Evolutionary conservation across 1,140 invertebrate genomes (phyloP).

Genomic region (Ephestia elutella): DNA sequence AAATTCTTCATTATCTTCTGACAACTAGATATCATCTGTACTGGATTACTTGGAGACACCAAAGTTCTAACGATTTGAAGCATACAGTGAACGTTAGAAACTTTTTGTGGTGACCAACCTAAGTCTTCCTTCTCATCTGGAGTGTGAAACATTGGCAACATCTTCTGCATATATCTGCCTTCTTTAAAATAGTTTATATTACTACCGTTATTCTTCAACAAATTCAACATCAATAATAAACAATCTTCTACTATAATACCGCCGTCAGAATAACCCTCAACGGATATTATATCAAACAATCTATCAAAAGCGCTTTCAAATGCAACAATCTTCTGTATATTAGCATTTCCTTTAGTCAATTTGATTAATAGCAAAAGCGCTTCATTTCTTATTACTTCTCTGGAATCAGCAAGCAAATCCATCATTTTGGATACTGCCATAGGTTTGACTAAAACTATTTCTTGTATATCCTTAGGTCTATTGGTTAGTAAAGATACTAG

Average conservation of each 20-base stretch:
- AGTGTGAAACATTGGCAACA: slow-evolving; percentile 90
- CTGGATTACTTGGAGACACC: slow-evolving; percentile 91
- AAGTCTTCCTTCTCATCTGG: slow-evolving; percentile 82
- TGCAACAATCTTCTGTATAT: slow-evolving; percentile 99
- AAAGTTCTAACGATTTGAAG: slow-evolving; percentile 92
- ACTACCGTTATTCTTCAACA: slow-evolving; percentile 95
- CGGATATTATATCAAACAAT: slow-evolving; percentile 92
- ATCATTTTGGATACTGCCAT: slow-evolving; percentile 99
- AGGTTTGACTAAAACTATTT: slow-evolving; percentile 94
- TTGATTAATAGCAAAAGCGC: slow-evolving; percentile 94
- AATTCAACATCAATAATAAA: slow-evolving; percentile 93
- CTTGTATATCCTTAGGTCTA: slow-evolving; percentile 94
- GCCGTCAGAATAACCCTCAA: slow-evolving; percentile 95
- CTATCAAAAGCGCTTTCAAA: slow-evolving; percentile 99
- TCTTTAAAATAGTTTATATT: slow-evolving; percentile 99
- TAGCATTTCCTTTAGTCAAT: slow-evolving; percentile 95
- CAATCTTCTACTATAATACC: slow-evolving; percentile 99
- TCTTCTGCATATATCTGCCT: slow-evolving; percentile 92
- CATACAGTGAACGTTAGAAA: slow-evolving; percentile 94
- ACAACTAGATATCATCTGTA: slow-evolving; percentile 82
- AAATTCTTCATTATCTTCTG: slow-evolving; percentile 92
- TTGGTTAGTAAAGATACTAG: slow-evolving; percentile 87
- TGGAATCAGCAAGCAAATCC: slow-evolving; percentile 93
- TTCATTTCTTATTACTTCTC: slow-evolving; percentile 98
- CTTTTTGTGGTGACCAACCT: slow-evolving; percentile 95